Conservation (phyloP, 2,113 vertebrate genomes). For the Patagioenas fasciata region DNA sequence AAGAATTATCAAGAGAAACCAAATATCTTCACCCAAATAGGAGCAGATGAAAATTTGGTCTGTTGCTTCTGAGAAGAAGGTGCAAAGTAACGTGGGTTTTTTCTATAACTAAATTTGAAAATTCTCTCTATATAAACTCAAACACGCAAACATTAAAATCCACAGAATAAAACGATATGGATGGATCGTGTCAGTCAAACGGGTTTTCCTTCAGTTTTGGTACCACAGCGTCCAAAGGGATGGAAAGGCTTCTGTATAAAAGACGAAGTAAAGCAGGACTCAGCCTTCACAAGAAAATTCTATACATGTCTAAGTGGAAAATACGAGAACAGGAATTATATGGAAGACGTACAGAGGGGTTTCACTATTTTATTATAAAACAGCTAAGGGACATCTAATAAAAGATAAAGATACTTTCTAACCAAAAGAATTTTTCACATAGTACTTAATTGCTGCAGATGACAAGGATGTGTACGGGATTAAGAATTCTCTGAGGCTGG, state of each 20-base stretch:
- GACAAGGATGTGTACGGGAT: not conserved
- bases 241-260: not conserved
- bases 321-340: not conserved
- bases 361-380: not conserved
- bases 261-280: not conserved
- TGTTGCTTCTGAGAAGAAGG: not conserved
- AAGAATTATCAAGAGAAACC: not conserved
- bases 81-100: not conserved
- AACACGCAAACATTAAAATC: not conserved
- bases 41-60: not conserved
- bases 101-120: not conserved
- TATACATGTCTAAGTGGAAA: not conserved
- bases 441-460: not conserved
- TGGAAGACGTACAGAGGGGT: not conserved
- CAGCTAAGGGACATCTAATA: not conserved
- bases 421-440: not conserved
- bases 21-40: not conserved
- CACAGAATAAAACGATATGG: not conserved
- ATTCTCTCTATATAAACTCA: not conserved
- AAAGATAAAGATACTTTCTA: not conserved
- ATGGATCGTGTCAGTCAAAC: not conserved
- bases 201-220: not conserved
- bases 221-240: not conserved
- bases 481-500: not conserved
- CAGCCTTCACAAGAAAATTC: not conserved